phyloP scores from a whole-genome alignment of 2,113 vertebrate genomes.

The Hippoglossus stenolepis region DNA sequence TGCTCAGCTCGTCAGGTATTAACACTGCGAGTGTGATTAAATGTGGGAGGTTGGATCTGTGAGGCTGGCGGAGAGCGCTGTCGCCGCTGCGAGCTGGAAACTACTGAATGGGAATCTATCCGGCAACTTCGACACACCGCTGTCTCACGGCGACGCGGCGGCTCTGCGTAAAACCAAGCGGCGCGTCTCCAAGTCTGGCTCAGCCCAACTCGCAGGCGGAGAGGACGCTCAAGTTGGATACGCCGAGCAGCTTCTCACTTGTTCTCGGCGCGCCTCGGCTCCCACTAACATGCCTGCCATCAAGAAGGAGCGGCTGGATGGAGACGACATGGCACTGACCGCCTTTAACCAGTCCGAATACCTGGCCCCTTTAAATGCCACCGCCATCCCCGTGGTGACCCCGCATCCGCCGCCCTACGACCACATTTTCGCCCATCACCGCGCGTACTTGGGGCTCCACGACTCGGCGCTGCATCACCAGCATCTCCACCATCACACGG shows the following conservation, averaged over 20 bases:
- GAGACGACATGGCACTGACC: constrained; percentile 93
- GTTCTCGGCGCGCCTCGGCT: constrained; percentile 80
- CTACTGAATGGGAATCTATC: constrained; percentile 84
- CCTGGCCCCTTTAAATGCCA: constrained; percentile 89
- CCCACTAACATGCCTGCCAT: constrained; percentile 93
- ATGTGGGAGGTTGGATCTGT: constrained; percentile 84
- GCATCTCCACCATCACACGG: constrained; percentile 87
- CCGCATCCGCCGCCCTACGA: constrained; percentile 91
- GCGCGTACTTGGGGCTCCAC: constrained; percentile 88
- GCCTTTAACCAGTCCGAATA: constrained; percentile 92
- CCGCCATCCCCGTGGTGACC: constrained; percentile 90
- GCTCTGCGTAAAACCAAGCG: constrained; percentile 81
- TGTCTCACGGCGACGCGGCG: constrained; percentile 80
- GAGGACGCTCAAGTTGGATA: constrained; percentile 82
- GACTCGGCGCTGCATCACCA: constrained; percentile 85
- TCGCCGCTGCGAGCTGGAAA: constrained; percentile 79
- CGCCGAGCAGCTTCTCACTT: constrained; percentile 77
- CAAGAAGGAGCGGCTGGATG: constrained; percentile 94
- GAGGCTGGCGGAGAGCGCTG: constrained; percentile 78
- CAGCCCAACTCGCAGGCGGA: constrained; percentile 75
- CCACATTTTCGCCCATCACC: constrained; percentile 88
- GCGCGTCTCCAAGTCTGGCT: constrained; percentile 81
- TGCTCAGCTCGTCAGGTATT: constrained; percentile 85
- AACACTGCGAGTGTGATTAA: constrained; percentile 85
- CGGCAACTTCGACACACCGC: constrained; percentile 80